Evolutionary conservation across 2,113 vertebrate genomes (phyloP), one percentile per base, ranked within the genome.

Genomic region (Bufo bufo): DNA sequence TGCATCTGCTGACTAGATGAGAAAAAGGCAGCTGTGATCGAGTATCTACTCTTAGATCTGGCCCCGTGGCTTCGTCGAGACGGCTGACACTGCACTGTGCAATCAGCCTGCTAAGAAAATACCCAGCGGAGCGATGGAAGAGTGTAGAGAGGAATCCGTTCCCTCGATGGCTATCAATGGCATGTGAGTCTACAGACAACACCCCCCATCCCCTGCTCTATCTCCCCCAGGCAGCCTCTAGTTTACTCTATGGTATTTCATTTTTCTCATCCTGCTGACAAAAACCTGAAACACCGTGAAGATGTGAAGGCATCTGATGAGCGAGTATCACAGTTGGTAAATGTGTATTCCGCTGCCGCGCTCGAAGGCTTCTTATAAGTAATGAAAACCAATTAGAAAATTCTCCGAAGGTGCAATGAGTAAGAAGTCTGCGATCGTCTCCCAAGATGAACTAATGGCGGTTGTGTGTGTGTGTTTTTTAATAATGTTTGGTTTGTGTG

Each of bases 361-460:
- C 72, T 94, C 92, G 77, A 85, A 93, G 89, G 88, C 90, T 93
- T 66, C 93, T 91, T 92, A 2, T 0, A 89, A 93, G 92, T 91
- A 94, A 94, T 94, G 92, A 93, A 95, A 95, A 92, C 82, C 93
- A 93, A 94, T 95, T 94, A 94, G 91, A 91, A 90, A 95, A 93
- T 3, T 6, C 90, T 92, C 92, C 90, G 90, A 87, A 91, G 90
- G 78, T 90, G 89, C 63, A 91, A 90, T 89, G 84, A 91, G 92
- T 91, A 89, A 90, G 88, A 92, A 86, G 90, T 89, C 88, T 91
- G 90, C 90, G 90, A 92, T 93, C 92, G 93, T 71, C 74, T 77
- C 54, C 72, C 84, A 89, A 86, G 89, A 93, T 83, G 54, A 80
- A 80, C 77, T 80, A 80, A 80, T 80, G 13, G 77, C n/a, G 65